phyloP scores from a whole-genome alignment of 2,797 vertebrate genomes.

The Nannoperca australis region DNA sequence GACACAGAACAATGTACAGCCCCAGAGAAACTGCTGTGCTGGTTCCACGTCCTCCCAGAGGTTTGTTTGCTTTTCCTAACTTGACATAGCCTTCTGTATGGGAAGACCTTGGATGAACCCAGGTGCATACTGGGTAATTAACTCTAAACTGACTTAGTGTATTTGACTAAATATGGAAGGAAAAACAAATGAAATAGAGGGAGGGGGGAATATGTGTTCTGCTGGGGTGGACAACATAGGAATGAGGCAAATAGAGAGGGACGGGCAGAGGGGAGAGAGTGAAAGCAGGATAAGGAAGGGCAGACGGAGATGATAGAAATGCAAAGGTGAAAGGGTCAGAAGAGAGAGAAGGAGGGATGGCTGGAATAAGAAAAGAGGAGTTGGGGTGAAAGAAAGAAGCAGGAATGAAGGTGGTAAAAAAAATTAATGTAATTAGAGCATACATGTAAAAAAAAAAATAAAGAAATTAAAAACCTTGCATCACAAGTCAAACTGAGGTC shows the following conservation, averaged over 20 bases:
- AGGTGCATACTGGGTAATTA: slow-evolving; percentile 7
- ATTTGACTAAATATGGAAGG: neutral
- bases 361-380: neutral
- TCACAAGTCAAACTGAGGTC: neutral
- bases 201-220: neutral
- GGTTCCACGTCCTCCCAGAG: neutral
- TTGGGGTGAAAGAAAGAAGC: neutral
- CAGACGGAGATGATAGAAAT: neutral
- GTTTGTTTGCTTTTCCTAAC: neutral
- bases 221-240: neutral
- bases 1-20: slow-evolving; percentile 19
- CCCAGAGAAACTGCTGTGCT: neutral
- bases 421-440: neutral
- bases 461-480: neutral
- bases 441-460: neutral
- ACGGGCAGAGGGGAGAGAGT: neutral
- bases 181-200: slow-evolving; percentile 5
- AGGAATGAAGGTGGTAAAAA: neutral
- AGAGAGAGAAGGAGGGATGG: neutral
- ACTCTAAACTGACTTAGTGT: neutral
- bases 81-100: neutral
- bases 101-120: slow-evolving; percentile 6
- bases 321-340: neutral
- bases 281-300: neutral
- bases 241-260: neutral